Evolutionary conservation across 2,797 vertebrate genomes (phyloP), one percentile per base, ranked within the genome.

Genomic region (Diceros bicornis): DNA sequence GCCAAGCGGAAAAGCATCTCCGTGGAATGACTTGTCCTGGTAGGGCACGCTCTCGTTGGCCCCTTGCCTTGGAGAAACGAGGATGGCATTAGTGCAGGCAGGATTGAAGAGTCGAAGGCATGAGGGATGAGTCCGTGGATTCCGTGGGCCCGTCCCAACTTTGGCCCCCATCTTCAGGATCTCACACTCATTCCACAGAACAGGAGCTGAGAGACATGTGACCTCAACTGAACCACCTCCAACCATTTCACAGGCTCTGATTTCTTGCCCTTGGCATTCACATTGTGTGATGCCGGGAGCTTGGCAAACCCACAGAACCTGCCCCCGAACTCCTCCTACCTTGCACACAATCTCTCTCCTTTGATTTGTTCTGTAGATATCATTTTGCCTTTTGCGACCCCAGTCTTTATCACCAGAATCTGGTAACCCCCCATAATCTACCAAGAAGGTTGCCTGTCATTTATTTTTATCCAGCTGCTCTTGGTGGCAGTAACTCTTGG

Each of bases 1-100:
- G 97, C 97, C 97, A 97, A 93, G 37, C 75, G 94, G 81, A 32
- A 94, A 83, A 68, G 50, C 66, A 29, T 91, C 50, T 89, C 77
- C 93, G 18, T 25, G 55, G 69, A 89, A 55, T 88, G n/a, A 16
- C 66, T 89, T 81, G 11, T 91, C 66, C 93, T 96, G 96, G 86
- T 91, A 87, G 71, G n/a, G 9, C 34, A 20, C 5, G n/a, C 75
- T 68, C 82, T 21, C 3, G 0, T 16, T 69, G 50, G 79, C 95
- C 79, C 64, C 13, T 29, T 32, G 61, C 25, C 94, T 75, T 59
- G 17, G 74, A 87, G 52, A 9, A 69, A 78, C 2, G 20, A 68
- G 29, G 71, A 75, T 47, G 32, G 6, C 68, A 1, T 32, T 23
- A 7, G 0, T 21, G 61, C 7, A 17, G 41, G 18, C 13, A 0